A percentile compares a stretch with the other conserved stretches of the same genome.
phyloP scores from a whole-genome alignment of 2,797 vertebrate genomes.

The Protosalanx chinensis region DNA sequence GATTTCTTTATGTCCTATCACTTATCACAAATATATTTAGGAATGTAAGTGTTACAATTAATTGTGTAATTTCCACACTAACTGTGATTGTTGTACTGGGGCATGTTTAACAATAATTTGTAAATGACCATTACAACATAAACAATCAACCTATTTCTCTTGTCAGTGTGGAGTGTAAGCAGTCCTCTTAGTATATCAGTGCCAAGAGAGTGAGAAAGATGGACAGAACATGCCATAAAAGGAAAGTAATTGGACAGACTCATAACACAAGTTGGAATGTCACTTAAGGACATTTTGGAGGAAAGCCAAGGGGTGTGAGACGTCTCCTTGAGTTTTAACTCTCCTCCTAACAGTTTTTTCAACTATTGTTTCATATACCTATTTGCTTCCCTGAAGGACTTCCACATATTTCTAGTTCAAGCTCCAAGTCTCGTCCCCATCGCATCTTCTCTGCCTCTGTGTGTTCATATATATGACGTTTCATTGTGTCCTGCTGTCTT shows the following conservation, averaged over 20 bases:
- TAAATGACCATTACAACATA: conserved; percentile 60
- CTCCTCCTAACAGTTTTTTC: no score
- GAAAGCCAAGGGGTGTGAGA: background rate
- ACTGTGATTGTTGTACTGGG: conserved; percentile 4
- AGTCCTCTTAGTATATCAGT: conserved; percentile 33
- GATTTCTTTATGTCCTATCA: background rate
- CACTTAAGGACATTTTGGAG: background rate
- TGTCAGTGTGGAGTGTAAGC: conserved; percentile 55
- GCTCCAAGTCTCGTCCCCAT: background rate
- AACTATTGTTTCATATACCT: no score
- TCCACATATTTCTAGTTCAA: background rate
- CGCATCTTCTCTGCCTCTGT: no score
- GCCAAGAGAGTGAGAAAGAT: conserved; percentile 44
- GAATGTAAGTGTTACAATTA: conserved; percentile 3
- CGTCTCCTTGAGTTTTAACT: no score
- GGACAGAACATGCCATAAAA: conserved; percentile 63
- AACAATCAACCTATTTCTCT: conserved; percentile 40
- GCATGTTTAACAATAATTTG: conserved; percentile 43
- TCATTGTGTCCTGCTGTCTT: conserved; percentile 49
- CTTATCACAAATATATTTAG: background rate
- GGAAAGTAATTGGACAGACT: conserved; percentile 51
- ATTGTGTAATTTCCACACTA: conserved; percentile 25
- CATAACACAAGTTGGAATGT: conserved; percentile 16
- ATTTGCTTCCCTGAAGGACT: background rate
- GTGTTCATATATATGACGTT: conserved; percentile 53